Evolutionary conservation across 1,140 invertebrate species (phyloP).

Genomic region (Penaeus indicus): DNA sequence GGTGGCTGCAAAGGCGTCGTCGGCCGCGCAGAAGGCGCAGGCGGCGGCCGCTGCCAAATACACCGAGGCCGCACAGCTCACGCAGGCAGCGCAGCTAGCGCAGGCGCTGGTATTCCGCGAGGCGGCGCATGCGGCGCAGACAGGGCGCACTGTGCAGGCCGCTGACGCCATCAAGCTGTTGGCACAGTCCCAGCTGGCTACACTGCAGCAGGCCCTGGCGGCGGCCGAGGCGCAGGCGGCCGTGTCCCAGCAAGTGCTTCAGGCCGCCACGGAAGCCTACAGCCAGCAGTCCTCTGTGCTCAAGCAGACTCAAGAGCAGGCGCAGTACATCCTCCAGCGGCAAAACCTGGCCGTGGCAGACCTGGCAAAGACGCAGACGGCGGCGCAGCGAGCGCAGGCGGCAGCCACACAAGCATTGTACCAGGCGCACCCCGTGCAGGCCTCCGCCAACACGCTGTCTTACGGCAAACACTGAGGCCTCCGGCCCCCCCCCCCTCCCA

Average conservation of each 20-base stretch:
- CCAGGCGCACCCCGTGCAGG: constrained; percentile 40
- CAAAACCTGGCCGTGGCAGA: constrained; percentile 51
- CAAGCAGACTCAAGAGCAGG: constrained; percentile 46
- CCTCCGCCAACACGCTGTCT: background rate
- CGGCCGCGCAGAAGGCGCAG: constrained; percentile 60
- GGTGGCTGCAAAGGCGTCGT: constrained; percentile 54
- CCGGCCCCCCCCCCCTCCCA: background rate
- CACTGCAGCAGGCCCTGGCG: constrained; percentile 55
- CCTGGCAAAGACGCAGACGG: constrained; percentile 53
- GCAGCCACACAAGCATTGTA: constrained; percentile 56
- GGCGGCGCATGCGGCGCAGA: constrained; percentile 45
- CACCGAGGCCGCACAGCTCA: constrained; percentile 54
- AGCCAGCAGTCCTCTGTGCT: constrained; percentile 42
- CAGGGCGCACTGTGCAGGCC: constrained; percentile 49
- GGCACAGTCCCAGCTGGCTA: constrained; percentile 54
- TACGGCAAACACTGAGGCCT: constrained; percentile 15
- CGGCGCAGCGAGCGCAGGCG: constrained; percentile 51
- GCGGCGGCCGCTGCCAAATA: constrained; percentile 57
- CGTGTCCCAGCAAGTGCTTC: constrained; percentile 50
- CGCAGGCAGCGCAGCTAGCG: constrained; percentile 57
- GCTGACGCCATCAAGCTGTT: constrained; percentile 55
- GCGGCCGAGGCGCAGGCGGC: constrained; percentile 61
- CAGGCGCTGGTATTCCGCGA: constrained; percentile 58
- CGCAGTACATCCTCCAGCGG: constrained; percentile 44
- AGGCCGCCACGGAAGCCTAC: constrained; percentile 46